A percentile compares a stretch with the other conserved stretches of the same genome.
Conservation (phyloP, 2,797 vertebrate species). For the Onychomys arenicola region DNA sequence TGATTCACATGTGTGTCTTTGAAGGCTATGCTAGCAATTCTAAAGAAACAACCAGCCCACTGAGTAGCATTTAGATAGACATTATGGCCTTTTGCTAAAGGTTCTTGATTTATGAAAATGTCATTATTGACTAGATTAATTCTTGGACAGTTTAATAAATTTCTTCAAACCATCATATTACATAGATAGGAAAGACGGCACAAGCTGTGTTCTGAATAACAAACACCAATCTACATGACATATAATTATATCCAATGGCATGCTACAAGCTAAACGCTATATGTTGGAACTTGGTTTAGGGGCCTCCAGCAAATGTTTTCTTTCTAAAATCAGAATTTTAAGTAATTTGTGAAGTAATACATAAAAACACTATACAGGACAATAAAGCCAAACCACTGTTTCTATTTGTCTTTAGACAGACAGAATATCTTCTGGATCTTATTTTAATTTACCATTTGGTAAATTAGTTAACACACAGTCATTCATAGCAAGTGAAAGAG, state of each 20-base stretch:
- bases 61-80: neutral
- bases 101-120: conserved; percentile 11
- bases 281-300: neutral
- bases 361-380: neutral
- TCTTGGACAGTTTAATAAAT: neutral
- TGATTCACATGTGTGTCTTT: neutral
- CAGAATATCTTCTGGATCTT: neutral
- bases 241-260: conserved; percentile 3
- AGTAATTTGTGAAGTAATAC: neutral
- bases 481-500: neutral
- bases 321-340: neutral
- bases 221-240: neutral
- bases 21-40: neutral
- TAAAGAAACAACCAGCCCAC: neutral
- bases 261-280: neutral
- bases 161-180: neutral
- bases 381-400: neutral
- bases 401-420: conserved; percentile 5
- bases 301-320: neutral
- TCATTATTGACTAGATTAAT: neutral
- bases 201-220: neutral
- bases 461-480: neutral
- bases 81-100: neutral
- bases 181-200: neutral
- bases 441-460: neutral